Base-by-base conservation (phyloP, 2,797 vertebrate genomes). In the Cuniculus paca region DNA sequence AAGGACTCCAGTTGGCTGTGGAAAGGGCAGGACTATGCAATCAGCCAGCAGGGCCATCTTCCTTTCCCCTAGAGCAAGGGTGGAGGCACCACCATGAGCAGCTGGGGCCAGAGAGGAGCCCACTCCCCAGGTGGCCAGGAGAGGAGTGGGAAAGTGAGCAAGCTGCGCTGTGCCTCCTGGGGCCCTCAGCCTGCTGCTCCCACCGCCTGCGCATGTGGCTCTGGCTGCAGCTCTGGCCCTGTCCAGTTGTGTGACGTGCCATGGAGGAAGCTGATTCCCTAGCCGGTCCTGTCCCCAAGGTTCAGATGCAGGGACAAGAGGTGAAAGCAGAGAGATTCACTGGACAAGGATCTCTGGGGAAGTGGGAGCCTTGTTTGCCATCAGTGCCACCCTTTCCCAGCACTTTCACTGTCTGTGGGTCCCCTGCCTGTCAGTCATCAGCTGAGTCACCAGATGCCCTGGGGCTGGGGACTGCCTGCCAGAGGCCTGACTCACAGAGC, bases 351-450 rank as follows among this genome's bases (percentile, higher is more conserved):
- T 52, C 50, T 79, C 56, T 10, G 75, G 77, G 84, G 50, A 82
- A 65, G 63, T n/a, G 9, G 39, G 50, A 13, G 48, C 17, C 31
- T 4, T 19, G 50, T 19, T 86, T 63, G 63, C 92, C 54, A 82
- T 86, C 19, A 0, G 63, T 19, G 75, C 94, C 72, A 22, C 93
- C 96, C 87, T 83, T 97, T 97, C 97, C 96, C 54, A 58, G 95
- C 89, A 97, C 97, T 98, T 98, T 97, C 97, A 93, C 97, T 97
- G 87, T 89, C 94, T 85, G 89, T 94, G 14, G 58, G 93, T 89
- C 86, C 45, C 77, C 36, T 39, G 89, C 82, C 95, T 58, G 65
- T 98, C 97, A 97, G 95, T 97, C 94, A 95, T 78, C 81, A 63
- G 86, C 88, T 98, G 97, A 97, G 93, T 97, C 97, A 98, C 80